Conservation (phyloP, 1,140 invertebrate species). For the Drosophila azteca region DNA sequence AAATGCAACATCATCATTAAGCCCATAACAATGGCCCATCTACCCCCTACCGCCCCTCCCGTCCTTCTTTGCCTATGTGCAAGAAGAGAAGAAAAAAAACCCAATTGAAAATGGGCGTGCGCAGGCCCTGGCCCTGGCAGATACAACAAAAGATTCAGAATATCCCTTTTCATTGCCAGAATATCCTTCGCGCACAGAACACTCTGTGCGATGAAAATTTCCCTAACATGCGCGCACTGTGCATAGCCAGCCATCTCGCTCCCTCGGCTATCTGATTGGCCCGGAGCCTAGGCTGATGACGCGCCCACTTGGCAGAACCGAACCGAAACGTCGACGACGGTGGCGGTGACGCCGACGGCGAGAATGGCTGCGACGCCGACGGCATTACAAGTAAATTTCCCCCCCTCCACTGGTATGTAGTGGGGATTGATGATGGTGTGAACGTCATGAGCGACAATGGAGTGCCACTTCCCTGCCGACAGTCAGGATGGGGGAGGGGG, state of each 20-base stretch:
- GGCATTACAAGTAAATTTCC: slow-evolving; percentile 45
- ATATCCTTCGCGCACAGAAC: slow-evolving; percentile 41
- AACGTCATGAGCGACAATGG: slow-evolving; percentile 63
- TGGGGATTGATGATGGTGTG: slow-evolving; percentile 33
- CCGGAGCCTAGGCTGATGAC: too few species aligned
- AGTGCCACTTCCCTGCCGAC: slow-evolving; percentile 36
- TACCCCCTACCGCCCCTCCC: slow-evolving; percentile 21
- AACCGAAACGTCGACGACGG: background rate
- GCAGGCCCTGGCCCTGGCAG: background rate
- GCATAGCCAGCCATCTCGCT: slow-evolving; percentile 44
- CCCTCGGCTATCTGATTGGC: slow-evolving; percentile 29
- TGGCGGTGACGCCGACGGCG: slow-evolving; percentile 2
- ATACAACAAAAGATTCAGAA: too few species aligned
- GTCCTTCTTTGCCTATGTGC: background rate
- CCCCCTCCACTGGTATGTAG: slow-evolving; percentile 3
- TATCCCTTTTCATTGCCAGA: slow-evolving; percentile 8
- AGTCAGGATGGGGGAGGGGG: too few species aligned
- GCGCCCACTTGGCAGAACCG: too few species aligned
- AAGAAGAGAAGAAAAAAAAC: background rate
- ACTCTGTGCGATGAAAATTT: slow-evolving; percentile 43
- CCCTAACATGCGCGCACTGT: slow-evolving; percentile 49
- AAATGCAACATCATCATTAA: slow-evolving; percentile 81
- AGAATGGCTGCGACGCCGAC: slow-evolving; percentile 41
- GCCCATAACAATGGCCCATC: slow-evolving; percentile 71
- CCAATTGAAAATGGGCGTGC: slow-evolving; percentile 69